A percentile compares a stretch with the other conserved stretches of the same genome.
phyloP scores from a whole-genome alignment of 2,797 vertebrate species.

The Allobates femoralis region DNA sequence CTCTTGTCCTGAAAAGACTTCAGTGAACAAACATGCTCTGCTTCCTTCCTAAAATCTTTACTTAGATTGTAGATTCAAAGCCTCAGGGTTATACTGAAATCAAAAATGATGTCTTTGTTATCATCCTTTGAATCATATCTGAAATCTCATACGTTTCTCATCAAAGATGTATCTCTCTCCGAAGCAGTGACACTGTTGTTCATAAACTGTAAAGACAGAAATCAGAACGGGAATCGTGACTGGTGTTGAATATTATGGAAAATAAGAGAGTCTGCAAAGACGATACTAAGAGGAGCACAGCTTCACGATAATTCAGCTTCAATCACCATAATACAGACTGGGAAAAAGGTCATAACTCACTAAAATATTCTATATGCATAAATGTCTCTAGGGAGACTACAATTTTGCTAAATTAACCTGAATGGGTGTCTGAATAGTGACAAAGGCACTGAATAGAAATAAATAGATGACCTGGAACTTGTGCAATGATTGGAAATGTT shows the following conservation, averaged over 20 bases:
- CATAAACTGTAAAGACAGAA: constrained; percentile 28
- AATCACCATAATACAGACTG: neutral
- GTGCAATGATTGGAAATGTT: neutral
- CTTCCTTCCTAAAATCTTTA: constrained; percentile 26
- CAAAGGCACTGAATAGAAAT: neutral
- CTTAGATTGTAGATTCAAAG: constrained; percentile 46
- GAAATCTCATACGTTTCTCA: constrained; percentile 57
- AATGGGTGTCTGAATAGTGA: neutral
- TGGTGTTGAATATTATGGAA: neutral
- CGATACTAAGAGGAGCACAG: neutral
- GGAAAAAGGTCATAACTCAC: neutral
- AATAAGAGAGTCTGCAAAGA: neutral
- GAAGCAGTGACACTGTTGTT: constrained; percentile 41
- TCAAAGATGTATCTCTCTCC: constrained; percentile 48
- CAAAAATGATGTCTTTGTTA: constrained; percentile 58
- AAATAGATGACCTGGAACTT: neutral
- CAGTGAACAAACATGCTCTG: constrained; percentile 9
- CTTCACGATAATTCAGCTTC: neutral
- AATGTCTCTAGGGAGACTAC: neutral
- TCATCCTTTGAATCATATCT: constrained; percentile 48
- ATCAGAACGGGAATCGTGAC: constrained; percentile 6
- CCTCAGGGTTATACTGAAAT: constrained; percentile 27
- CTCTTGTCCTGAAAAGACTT: constrained; percentile 6
- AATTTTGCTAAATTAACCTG: neutral
- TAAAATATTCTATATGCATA: neutral